Base-by-base conservation (phyloP, 2,797 vertebrate species). In the Hippopotamyrus pictus region DNA sequence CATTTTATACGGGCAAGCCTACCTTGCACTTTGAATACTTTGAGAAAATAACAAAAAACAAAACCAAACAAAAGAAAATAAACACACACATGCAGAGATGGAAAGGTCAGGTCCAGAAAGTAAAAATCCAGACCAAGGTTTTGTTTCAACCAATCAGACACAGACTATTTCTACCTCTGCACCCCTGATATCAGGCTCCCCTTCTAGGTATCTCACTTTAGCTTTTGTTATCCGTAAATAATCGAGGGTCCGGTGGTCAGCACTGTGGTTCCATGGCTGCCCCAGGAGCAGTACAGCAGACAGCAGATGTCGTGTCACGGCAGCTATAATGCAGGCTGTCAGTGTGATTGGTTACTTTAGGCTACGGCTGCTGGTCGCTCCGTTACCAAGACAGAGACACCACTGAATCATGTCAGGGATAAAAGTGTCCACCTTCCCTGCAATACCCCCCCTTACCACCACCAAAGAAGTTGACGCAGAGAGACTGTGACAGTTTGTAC, bases 381-480 rank as follows among this genome's bases (percentile, higher is more conserved):
- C 90, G 84, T 86, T 57, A 88, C 82, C 91, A 46, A 82, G 76
- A 82, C 50, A 41, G 54, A 83, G 33, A 59, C 79, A 88, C 90
- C 89, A 90, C 93, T 92, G 91, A 89, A 89, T 93, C 91, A 92
- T 92, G 12, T 46, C 51, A 91, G 90, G 88, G 2, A 91, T 89
- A 69, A 90, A 92, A 91, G 88, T 91, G 92, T 93, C 93, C 93
- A 79, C 90, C 92, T 91, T 93, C 92, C 89, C 88, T 91, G 91
- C 91, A 73, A 90, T 90, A 88, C 82, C 41, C 88, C 65, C 19
- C 88, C 89, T 91, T 90, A 89, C 57, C 76, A 57, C 65, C 83
- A 84, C 89, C 89, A 29, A 91, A 92, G 33, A 87, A 90, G 91
- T 90, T 91, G 88, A 57, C 91, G 92, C 88, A 44, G 83, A 90